These are phyloP conservation scores for Bos javanicus DNA, from an alignment of 2,113 vertebrate genomes.

Conservation along the genomic window DNA sequence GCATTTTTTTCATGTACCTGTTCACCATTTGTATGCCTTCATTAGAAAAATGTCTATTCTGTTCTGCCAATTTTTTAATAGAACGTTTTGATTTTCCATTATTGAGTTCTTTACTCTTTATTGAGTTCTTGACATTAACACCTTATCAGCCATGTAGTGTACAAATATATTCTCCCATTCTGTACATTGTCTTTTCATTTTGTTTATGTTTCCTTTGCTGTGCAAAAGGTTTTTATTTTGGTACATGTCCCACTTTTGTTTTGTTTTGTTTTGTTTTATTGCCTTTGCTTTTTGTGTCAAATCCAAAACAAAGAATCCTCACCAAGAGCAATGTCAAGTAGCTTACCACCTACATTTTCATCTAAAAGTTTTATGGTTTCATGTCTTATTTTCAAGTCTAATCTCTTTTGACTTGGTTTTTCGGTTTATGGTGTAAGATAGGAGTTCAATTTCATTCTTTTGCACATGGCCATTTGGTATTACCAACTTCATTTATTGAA, in stretches of 20 bases:
- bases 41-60: not conserved
- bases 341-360: not conserved
- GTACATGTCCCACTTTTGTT: not conserved
- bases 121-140: not conserved
- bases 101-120: not conserved
- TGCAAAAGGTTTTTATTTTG: not conserved
- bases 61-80: not conserved
- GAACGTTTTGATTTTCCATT: not conserved
- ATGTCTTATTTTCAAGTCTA: not conserved
- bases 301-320: not conserved
- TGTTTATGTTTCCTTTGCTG: not conserved
- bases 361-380: not conserved
- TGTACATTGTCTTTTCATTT: not conserved
- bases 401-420: not conserved
- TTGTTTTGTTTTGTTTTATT: not conserved
- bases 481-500: not conserved
- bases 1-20: not conserved
- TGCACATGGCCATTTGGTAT: no score
- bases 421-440: not conserved
- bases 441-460: not conserved
- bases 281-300: not conserved
- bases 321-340: not conserved
- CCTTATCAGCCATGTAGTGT: not conserved
- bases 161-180: not conserved
- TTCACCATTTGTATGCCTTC: not conserved